A percentile compares a stretch with the other conserved stretches of the same genome.
phyloP scores from a whole-genome alignment of 2,113 vertebrate species.

The Psilopogon haemacephalus region DNA sequence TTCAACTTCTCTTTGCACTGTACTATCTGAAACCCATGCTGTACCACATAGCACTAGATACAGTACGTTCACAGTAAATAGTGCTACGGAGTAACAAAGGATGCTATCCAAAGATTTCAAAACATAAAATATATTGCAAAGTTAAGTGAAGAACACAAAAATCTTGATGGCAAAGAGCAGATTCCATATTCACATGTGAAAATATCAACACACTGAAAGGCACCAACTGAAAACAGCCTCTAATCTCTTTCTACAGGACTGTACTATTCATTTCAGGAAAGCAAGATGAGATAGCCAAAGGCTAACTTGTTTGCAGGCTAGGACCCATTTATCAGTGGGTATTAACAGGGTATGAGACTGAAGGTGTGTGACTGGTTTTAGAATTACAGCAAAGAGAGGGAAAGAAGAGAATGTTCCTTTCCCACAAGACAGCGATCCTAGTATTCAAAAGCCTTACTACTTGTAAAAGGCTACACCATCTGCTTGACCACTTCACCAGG shows the following conservation, averaged over 20 bases:
- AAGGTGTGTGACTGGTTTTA: not conserved
- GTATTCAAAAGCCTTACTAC: not conserved
- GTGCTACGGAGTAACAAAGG: not conserved
- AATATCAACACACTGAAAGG: not conserved
- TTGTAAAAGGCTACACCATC: not conserved
- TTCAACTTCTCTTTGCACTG: not conserved
- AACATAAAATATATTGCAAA: not conserved
- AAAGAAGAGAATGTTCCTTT: not conserved
- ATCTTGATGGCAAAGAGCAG: not conserved
- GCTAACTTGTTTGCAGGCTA: not conserved
- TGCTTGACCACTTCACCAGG: slow-evolving; percentile 1
- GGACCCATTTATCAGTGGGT: not conserved
- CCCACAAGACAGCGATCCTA: not conserved
- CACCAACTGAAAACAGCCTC: not conserved
- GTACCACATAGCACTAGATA: not conserved
- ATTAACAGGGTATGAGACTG: not conserved
- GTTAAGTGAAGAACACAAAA: not conserved
- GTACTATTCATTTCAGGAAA: not conserved
- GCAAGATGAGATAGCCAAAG: not conserved
- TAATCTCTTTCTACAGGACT: not conserved
- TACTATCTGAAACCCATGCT: not conserved
- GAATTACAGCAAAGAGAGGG: not conserved
- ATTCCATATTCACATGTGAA: not conserved
- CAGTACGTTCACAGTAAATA: not conserved
- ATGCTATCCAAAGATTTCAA: not conserved